Percentiles rank a stretch among this genome's conserved stretches.
These are phyloP conservation scores for Centropyge bicolor DNA, from an alignment of 2,797 vertebrate genomes.

Conservation along the genomic window DNA sequence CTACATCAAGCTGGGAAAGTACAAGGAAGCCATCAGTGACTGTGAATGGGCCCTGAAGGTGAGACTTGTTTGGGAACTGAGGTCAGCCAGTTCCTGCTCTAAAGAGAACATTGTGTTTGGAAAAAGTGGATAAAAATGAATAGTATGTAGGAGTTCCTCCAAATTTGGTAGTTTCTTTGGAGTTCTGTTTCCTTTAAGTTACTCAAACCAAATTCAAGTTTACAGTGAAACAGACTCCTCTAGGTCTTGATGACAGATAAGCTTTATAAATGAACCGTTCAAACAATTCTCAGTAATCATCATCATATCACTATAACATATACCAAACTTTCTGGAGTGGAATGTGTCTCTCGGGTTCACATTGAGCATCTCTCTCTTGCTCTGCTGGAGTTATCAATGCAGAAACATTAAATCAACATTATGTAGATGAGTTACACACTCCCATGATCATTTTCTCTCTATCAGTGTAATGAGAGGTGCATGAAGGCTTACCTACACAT, in stretches of 20 bases:
- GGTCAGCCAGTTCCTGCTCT: conserved; percentile 40
- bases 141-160: not conserved
- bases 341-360: conserved; percentile 10
- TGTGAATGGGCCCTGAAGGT: conserved; percentile 97
- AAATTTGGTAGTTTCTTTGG: conserved; percentile 16
- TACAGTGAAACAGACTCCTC: not conserved
- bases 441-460: conserved; percentile 46
- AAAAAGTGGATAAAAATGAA: not conserved
- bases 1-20: conserved; percentile 90
- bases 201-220: conserved; percentile 8
- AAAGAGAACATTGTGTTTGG: not conserved
- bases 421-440: conserved; percentile 31
- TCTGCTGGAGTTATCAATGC: conserved; percentile 11
- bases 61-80: conserved; percentile 58
- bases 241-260: conserved; percentile 19
- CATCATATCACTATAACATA: conserved; percentile 17
- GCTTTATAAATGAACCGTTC: not conserved
- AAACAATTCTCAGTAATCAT: conserved; percentile 16
- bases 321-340: conserved; percentile 1
- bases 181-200: conserved; percentile 11
- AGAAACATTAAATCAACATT: conserved; percentile 32
- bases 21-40: conserved; percentile 90
- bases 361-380: conserved; percentile 24
- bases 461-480: conserved; percentile 90
- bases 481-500: conserved; percentile 92